These are phyloP conservation scores for Odobenus rosmarus DNA, from an alignment of 2,113 vertebrate species.

Conservation along the genomic window DNA sequence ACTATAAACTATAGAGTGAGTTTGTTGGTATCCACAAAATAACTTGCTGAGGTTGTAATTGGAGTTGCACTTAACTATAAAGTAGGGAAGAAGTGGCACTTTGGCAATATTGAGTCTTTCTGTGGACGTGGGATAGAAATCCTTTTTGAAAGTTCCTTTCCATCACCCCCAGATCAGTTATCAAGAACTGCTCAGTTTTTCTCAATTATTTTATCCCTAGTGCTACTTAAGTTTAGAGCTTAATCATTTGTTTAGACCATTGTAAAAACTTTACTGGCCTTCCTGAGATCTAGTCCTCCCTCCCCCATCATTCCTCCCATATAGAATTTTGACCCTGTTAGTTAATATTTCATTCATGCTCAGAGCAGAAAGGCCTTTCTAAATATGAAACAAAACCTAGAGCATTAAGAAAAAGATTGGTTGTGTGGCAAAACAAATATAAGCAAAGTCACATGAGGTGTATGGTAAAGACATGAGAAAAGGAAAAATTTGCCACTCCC, in stretches of 20 bases:
- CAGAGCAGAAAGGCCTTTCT: not conserved
- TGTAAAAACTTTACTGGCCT: not conserved
- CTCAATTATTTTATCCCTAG: not conserved
- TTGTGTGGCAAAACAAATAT: not conserved
- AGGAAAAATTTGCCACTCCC: not conserved
- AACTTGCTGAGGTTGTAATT: not conserved
- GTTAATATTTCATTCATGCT: not conserved
- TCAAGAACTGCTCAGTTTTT: not conserved
- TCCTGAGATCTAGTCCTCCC: not conserved
- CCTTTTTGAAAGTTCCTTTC: not conserved
- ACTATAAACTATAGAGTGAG: not conserved
- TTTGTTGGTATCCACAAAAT: not conserved
- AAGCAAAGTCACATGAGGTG: not conserved
- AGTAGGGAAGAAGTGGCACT: not conserved
- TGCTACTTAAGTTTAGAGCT: not conserved
- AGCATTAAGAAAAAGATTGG: not conserved
- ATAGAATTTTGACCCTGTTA: not conserved
- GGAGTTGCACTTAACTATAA: not conserved
- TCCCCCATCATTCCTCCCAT: not conserved
- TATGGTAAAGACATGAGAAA: not conserved
- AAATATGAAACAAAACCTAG: not conserved
- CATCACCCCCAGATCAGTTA: not conserved
- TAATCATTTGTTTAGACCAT: not conserved
- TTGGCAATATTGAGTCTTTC: not conserved
- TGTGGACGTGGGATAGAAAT: not conserved